phyloP scores from a whole-genome alignment of 2,888 invertebrate genomes.

The Acrobasis suavella region DNA sequence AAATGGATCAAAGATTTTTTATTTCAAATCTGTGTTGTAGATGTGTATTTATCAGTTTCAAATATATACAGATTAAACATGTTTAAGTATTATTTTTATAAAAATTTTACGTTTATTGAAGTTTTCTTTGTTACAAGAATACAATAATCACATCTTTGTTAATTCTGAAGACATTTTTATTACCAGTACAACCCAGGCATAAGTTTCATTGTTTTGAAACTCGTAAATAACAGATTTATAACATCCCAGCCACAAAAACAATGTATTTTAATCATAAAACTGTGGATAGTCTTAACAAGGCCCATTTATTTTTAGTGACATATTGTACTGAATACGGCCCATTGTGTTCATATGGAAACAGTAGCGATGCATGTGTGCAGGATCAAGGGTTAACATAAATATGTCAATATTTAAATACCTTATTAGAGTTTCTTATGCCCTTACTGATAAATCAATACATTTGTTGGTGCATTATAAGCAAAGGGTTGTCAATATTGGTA shows the following conservation, averaged over 20 bases:
- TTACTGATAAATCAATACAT: conserved; percentile 26
- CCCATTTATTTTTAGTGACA: conserved; percentile 62
- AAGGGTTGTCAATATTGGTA: neutral
- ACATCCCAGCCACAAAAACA: conserved; percentile 7
- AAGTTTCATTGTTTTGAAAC: conserved; percentile 13
- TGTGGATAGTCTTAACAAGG: conserved; percentile 41
- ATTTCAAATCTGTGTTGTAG: too few relatives aligned
- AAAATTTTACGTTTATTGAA: too few relatives aligned
- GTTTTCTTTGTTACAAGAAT: neutral
- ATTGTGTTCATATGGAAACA: conserved; percentile 55
- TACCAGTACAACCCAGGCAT: conserved; percentile 25
- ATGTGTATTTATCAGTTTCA: too few relatives aligned
- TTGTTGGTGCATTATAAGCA: neutral
- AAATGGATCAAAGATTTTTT: too few relatives aligned
- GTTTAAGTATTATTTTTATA: too few relatives aligned
- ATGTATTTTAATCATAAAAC: conserved; percentile 18
- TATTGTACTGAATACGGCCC: conserved; percentile 61
- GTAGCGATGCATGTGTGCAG: conserved; percentile 39
- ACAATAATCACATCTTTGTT: neutral
- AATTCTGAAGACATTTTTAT: conserved; percentile 10
- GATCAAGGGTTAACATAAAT: conserved; percentile 45
- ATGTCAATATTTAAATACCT: conserved; percentile 12
- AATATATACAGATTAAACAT: too few relatives aligned
- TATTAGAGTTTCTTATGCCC: conserved; percentile 24
- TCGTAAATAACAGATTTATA: conserved; percentile 13